Evolutionary conservation across 1,140 invertebrate genomes (phyloP).

Genomic region (Samia ricini): DNA sequence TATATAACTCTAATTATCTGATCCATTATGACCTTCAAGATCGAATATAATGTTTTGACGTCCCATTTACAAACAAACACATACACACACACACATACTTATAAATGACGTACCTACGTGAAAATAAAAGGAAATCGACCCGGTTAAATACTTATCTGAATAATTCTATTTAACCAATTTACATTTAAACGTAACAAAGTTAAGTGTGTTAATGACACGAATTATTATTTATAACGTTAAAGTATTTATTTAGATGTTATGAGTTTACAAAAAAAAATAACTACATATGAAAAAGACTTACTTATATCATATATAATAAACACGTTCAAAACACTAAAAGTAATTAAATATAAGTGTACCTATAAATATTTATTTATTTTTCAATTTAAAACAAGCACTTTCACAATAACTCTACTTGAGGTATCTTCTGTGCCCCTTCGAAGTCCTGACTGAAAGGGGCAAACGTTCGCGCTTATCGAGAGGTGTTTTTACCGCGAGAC

Average conservation of each 20-base stretch:
- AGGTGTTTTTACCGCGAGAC: conserved; percentile 2
- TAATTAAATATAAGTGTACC: background rate
- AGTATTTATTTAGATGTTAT: background rate
- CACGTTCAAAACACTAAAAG: background rate
- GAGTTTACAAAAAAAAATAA: background rate
- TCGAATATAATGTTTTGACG: conserved; percentile 3
- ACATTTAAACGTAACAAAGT: background rate
- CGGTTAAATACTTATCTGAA: conserved; percentile 7
- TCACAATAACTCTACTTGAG: background rate
- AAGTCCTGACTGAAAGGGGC: background rate
- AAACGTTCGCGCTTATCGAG: background rate
- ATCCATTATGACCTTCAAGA: background rate
- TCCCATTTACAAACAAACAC: conserved; percentile 6
- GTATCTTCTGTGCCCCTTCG: background rate
- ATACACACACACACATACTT: background rate
- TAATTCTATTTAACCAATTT: background rate
- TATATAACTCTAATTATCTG: background rate
- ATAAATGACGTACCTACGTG: background rate
- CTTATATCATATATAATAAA: background rate
- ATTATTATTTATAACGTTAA: background rate
- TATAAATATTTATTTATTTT: too few species aligned
- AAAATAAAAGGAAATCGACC: conserved; percentile 2
- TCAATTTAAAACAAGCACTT: background rate
- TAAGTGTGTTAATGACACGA: background rate
- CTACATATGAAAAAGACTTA: background rate